Evolutionary conservation across 2,888 invertebrate species (phyloP).

Genomic region (Drosophila maculinotata): DNA sequence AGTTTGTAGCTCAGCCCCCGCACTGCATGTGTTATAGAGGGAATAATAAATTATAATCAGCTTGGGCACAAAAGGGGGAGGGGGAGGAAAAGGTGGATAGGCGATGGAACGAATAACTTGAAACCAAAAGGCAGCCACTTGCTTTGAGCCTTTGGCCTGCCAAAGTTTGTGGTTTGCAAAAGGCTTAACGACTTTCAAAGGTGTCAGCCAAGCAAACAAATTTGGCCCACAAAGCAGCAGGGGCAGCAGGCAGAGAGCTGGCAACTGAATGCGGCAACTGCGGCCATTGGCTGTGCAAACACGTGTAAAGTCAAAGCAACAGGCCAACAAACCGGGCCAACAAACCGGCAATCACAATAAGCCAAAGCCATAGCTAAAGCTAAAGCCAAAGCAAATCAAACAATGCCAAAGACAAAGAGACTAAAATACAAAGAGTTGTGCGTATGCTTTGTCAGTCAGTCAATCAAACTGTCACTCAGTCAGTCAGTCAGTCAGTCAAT

Average conservation of each 20-base stretch:
- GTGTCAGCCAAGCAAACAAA: slow-evolving; percentile 74
- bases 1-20: background rate
- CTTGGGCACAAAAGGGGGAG: background rate
- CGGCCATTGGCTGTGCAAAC: slow-evolving; percentile 60
- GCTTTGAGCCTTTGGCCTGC: slow-evolving; percentile 65
- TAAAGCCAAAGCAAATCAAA: slow-evolving; percentile 52
- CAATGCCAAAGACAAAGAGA: slow-evolving; percentile 34
- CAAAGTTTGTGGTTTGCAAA: slow-evolving; percentile 35
- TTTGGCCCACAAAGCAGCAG: slow-evolving; percentile 39
- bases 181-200: slow-evolving; percentile 55
- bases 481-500: slow-evolving; percentile 11
- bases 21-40: background rate
- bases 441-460: slow-evolving; percentile 13
- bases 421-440: slow-evolving; percentile 29
- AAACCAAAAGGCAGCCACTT: slow-evolving; percentile 52
- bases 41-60: slow-evolving; percentile 26
- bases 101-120: slow-evolving; percentile 7
- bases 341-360: slow-evolving; percentile 45
- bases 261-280: slow-evolving; percentile 29
- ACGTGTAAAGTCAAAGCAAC: slow-evolving; percentile 74
- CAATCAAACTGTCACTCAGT: slow-evolving; percentile 7
- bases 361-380: slow-evolving; percentile 31
- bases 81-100: background rate
- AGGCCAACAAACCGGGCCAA: slow-evolving; percentile 45
- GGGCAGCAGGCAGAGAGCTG: slow-evolving; percentile 4